A percentile compares a stretch with the other conserved stretches of the same genome.
Conservation (phyloP, 2,797 vertebrate species). For the Chromobotia macracanthus region DNA sequence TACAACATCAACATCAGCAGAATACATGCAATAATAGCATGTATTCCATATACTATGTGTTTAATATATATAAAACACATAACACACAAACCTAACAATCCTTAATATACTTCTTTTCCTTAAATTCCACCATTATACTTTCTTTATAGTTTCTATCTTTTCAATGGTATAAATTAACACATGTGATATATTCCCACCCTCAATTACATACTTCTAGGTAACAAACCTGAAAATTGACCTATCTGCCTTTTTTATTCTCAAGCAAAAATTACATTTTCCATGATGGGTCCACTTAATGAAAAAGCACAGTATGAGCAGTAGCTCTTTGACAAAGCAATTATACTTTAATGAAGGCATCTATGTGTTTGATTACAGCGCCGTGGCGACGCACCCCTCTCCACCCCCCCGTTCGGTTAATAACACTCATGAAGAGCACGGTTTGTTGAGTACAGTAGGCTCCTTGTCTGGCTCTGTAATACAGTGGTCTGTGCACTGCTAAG, state of each 20-base stretch:
- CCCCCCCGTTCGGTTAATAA: constrained; percentile 19
- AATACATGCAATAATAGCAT: no score
- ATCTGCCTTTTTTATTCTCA: background rate
- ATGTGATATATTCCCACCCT: background rate
- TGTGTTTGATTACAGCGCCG: constrained; percentile 39
- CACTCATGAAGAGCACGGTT: background rate
- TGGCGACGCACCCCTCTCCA: background rate
- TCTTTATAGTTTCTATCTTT: background rate
- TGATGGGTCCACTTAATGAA: background rate
- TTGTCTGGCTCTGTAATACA: constrained; percentile 27
- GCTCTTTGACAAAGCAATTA: constrained; percentile 49
- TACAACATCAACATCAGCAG: constrained; percentile 24
- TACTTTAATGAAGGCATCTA: constrained; percentile 48
- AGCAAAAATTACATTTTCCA: background rate
- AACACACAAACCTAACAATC: background rate
- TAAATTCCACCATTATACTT: background rate
- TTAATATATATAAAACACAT: no score
- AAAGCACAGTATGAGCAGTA: constrained; percentile 29
- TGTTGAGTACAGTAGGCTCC: constrained; percentile 5
- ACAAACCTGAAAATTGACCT: background rate
- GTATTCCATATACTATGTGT: no score
- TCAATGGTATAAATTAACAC: background rate
- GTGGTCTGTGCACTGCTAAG: constrained; percentile 34
- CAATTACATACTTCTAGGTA: background rate
- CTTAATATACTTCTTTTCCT: background rate